A percentile compares a stretch with the other conserved stretches of the same genome.
These are phyloP conservation scores for Chrysolina oricalcia DNA, from an alignment of 2,888 invertebrate species.

Conservation along the genomic window DNA sequence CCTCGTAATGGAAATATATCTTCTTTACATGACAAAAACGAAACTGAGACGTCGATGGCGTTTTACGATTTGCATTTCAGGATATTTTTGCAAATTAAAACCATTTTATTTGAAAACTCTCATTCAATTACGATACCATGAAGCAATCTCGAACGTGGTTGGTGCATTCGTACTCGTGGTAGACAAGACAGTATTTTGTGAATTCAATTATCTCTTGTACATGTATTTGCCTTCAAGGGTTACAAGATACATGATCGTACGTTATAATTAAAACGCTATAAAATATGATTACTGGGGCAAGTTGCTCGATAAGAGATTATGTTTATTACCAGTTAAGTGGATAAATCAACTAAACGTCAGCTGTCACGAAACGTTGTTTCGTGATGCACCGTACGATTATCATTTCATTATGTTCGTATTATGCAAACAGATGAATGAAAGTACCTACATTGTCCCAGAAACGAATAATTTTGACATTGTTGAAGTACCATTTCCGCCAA, in stretches of 20 bases:
- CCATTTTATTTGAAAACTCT: not conserved
- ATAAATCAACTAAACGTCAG: constrained; percentile 36
- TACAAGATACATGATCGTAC: constrained; percentile 5
- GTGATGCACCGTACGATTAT: constrained; percentile 33
- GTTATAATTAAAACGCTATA: constrained; percentile 16
- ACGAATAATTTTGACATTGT: not conserved
- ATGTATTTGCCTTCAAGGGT: not conserved
- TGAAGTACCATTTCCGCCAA: too few species aligned
- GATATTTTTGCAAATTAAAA: too few species aligned
- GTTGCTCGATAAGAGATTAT: constrained; percentile 12
- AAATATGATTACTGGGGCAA: constrained; percentile 10
- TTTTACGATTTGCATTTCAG: too few species aligned
- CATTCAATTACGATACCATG: not conserved
- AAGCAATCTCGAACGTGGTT: not conserved
- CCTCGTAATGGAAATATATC: too few species aligned
- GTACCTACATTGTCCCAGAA: constrained; percentile 17
- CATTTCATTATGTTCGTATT: constrained; percentile 36
- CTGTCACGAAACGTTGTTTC: constrained; percentile 31
- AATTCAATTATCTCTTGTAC: constrained; percentile 7
- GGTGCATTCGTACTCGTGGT: not conserved
- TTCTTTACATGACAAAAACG: too few species aligned
- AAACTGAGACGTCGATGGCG: too few species aligned
- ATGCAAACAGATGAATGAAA: constrained; percentile 43
- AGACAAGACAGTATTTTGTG: not conserved
- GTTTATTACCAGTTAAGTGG: constrained; percentile 12